Evolutionary conservation across 2,113 vertebrate species (phyloP).

Genomic region (Galeopterus variegatus): DNA sequence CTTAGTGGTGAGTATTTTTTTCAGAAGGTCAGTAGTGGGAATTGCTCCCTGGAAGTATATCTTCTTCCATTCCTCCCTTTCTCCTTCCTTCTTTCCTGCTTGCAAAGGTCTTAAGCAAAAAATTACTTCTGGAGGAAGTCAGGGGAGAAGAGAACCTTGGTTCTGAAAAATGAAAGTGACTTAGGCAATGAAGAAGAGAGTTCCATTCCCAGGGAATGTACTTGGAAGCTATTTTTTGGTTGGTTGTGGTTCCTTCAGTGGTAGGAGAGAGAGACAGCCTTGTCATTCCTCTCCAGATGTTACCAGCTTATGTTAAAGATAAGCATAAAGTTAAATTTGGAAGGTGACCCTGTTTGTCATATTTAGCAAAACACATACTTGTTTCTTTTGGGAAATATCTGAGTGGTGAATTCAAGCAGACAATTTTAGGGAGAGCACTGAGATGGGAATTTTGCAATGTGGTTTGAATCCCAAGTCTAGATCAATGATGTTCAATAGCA

Average conservation of each 20-base stretch:
- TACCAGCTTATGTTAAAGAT: not conserved
- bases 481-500: not conserved
- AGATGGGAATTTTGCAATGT: not conserved
- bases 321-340: not conserved
- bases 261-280: not conserved
- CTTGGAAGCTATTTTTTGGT: slow-evolving; percentile 23
- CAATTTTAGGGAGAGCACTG: not conserved
- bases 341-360: not conserved
- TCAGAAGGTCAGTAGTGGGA: not conserved
- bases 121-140: not conserved
- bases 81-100: not conserved
- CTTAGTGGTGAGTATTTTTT: slow-evolving; percentile 93
- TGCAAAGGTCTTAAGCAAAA: not conserved
- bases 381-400: not conserved
- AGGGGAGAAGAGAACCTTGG: not conserved
- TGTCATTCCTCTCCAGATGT: not conserved
- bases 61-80: not conserved
- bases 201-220: not conserved
- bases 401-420: slow-evolving; percentile 1
- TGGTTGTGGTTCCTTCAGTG: not conserved
- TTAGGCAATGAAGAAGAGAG: not conserved
- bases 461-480: not conserved
- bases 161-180: slow-evolving; percentile 30
- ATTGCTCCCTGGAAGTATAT: not conserved
- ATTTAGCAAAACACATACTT: not conserved